Evolutionary conservation across 2,113 vertebrate species (phyloP).

Genomic region (Phylloscopus trochilus): DNA sequence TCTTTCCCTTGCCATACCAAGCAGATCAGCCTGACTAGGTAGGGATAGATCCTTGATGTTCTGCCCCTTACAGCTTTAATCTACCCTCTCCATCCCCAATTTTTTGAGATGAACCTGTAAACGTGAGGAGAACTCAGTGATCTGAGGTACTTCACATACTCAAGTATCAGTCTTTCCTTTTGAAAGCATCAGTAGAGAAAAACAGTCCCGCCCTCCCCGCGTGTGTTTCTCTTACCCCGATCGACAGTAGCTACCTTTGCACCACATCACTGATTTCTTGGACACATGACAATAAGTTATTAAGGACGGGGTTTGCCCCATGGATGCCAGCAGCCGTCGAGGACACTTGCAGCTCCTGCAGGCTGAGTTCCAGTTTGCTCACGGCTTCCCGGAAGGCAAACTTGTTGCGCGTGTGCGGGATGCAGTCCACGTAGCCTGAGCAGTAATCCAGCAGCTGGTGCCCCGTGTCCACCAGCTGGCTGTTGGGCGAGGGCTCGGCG

Average conservation of each 20-base stretch:
- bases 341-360: slow-evolving; percentile 95
- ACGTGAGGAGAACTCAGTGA: slow-evolving; percentile 77
- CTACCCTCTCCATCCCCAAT: slow-evolving; percentile 45
- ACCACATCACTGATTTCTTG: slow-evolving; percentile 98
- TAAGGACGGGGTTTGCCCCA: slow-evolving; percentile 85
- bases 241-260: slow-evolving; percentile 90
- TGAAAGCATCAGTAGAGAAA: slow-evolving; percentile 73
- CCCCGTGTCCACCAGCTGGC: slow-evolving; percentile 93
- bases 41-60: slow-evolving; percentile 4
- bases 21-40: neutral
- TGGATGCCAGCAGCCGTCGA: slow-evolving; percentile 78
- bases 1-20: neutral
- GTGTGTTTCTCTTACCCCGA: slow-evolving; percentile 38
- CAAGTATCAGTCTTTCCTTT: slow-evolving; percentile 77
- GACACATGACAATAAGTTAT: slow-evolving; percentile 93
- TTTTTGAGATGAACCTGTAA: slow-evolving; percentile 83
- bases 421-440: slow-evolving; percentile 98
- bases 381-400: slow-evolving; percentile 97
- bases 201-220: neutral
- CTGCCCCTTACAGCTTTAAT: slow-evolving; percentile 23
- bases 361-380: slow-evolving; percentile 93
- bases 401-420: slow-evolving; percentile 96
- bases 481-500: slow-evolving; percentile 85
- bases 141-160: slow-evolving; percentile 85
- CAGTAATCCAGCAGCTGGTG: slow-evolving; percentile 97